Percentiles rank a stretch among this genome's conserved stretches.
Evolutionary conservation across 2,888 invertebrate genomes (phyloP).

Genomic region (Linnaemya tessellans): DNA sequence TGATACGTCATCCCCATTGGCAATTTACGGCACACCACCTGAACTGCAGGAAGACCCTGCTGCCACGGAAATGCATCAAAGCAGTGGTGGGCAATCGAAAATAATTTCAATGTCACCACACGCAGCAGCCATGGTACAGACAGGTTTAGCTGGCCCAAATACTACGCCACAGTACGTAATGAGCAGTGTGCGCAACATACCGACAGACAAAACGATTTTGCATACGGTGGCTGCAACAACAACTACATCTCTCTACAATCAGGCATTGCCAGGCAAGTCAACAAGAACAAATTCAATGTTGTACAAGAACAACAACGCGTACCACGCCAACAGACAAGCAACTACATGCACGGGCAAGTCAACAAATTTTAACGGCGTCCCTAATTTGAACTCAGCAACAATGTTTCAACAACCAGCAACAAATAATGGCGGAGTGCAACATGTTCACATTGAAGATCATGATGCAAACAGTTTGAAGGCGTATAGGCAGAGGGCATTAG

Average conservation of each 20-base stretch:
- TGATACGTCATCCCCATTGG: background rate
- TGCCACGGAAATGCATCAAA: background rate
- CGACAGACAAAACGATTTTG: background rate
- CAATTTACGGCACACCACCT: background rate
- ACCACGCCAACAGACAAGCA: background rate
- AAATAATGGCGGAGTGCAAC: background rate
- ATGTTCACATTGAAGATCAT: background rate
- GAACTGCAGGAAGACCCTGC: no score
- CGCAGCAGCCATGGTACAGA: no score
- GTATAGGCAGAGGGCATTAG: slow-evolving; percentile 11
- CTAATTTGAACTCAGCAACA: slow-evolving; percentile 27
- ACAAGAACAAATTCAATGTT: background rate
- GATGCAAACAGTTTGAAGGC: no score
- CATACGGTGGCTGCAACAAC: slow-evolving; percentile 15
- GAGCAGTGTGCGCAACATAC: background rate
- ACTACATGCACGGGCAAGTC: background rate
- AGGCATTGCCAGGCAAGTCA: background rate
- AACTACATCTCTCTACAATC: no score
- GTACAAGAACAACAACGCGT: slow-evolving; percentile 5
- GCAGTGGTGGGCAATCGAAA: background rate
- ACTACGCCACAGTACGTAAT: background rate
- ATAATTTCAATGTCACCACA: slow-evolving; percentile 13
- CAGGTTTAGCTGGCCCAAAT: background rate
- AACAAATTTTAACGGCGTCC: slow-evolving; percentile 7
- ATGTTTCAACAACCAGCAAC: slow-evolving; percentile 5